A percentile compares a stretch with the other conserved stretches of the same genome.
These are phyloP conservation scores for Papilio dardanus DNA, from an alignment of 1,140 invertebrate species.

Conservation along the genomic window DNA sequence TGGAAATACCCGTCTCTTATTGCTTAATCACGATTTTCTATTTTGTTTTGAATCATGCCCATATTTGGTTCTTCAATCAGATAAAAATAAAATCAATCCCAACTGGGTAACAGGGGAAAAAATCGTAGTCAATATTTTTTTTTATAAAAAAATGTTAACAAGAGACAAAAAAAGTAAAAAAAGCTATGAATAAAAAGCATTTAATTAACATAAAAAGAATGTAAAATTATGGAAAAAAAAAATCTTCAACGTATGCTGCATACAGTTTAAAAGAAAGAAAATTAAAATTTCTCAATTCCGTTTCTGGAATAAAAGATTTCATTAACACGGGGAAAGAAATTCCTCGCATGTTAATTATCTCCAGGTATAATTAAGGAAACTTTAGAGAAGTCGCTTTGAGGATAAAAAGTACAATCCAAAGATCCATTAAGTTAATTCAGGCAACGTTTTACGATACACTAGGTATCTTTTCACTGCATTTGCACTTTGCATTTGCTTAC, in stretches of 20 bases:
- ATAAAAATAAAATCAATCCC: neutral
- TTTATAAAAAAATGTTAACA: too few species aligned
- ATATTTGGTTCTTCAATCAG: conserved; percentile 2
- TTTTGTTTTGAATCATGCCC: neutral
- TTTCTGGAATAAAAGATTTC: conserved; percentile 35
- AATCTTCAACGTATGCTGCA: neutral
- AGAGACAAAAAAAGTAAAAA: too few species aligned
- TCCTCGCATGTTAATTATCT: conserved; percentile 40
- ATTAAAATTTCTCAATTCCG: conserved; percentile 9
- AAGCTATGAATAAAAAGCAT: neutral
- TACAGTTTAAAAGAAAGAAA: conserved; percentile 1
- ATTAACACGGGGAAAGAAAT: conserved; percentile 32
- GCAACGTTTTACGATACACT: conserved; percentile 50
- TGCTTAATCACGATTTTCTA: conserved; percentile 18
- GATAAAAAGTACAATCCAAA: conserved; percentile 47
- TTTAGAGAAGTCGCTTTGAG: conserved; percentile 39
- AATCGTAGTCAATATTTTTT: too few species aligned
- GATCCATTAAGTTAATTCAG: conserved; percentile 53
- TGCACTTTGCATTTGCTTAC: conserved; percentile 39
- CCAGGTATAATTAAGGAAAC: conserved; percentile 39
- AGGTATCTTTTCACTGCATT: conserved; percentile 43
- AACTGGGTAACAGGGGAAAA: too few species aligned
- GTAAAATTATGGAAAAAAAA: neutral
- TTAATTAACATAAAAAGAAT: neutral
- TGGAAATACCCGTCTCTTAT: conserved; percentile 11